Evolutionary conservation across 2,797 vertebrate species (phyloP).

Genomic region (Paramormyrops hopkinsi): DNA sequence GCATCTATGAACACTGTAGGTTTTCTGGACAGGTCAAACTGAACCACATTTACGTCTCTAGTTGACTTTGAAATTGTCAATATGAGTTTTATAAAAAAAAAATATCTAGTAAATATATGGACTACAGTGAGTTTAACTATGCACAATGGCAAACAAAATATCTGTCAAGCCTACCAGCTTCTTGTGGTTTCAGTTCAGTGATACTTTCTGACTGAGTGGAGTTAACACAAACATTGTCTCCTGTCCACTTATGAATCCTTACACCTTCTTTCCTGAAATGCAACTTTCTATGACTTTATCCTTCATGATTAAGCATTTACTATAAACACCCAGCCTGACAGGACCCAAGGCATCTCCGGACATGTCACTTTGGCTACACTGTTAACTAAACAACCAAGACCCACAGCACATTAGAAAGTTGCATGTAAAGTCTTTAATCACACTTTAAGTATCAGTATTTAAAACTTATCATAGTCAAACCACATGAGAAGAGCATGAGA

Average conservation of each 20-base stretch:
- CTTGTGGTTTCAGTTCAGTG: not conserved
- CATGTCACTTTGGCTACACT: not conserved
- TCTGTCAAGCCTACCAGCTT: not conserved
- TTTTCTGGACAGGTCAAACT: not conserved
- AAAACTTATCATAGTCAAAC: not conserved
- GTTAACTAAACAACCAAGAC: not conserved
- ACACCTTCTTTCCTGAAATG: not conserved
- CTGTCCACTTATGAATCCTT: not conserved
- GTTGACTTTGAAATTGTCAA: not conserved
- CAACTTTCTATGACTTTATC: not conserved
- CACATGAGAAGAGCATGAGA: not conserved
- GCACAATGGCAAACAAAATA: not conserved
- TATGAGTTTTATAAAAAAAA: not conserved
- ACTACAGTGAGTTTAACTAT: not conserved
- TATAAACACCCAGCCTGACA: not conserved
- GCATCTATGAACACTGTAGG: not conserved
- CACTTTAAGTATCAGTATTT: not conserved
- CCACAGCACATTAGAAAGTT: not conserved
- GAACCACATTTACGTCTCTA: not conserved
- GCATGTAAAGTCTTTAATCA: not conserved
- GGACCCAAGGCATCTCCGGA: not conserved
- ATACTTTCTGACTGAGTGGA: not conserved
- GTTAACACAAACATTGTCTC: not conserved
- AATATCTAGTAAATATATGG: not conserved
- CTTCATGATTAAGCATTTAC: not conserved